phyloP scores from a whole-genome alignment of 2,888 invertebrate genomes.

The Synergus japonicus region DNA sequence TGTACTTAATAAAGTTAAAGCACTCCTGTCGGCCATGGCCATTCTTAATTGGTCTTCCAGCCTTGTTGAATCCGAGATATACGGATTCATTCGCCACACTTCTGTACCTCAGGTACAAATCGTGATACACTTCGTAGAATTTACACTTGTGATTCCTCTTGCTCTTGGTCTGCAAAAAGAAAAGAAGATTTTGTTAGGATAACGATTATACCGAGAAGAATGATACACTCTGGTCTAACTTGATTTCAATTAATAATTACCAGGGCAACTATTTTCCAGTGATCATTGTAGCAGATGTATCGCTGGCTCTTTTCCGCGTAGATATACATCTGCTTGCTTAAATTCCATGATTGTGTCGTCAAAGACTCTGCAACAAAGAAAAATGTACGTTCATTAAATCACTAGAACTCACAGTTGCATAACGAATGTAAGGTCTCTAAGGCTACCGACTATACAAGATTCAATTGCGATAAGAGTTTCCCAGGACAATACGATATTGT shows the following conservation, averaged over 20 bases:
- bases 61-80: slow-evolving; percentile 83
- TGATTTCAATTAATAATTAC: slow-evolving; percentile 74
- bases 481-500: neutral
- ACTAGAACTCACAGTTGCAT: neutral
- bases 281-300: slow-evolving; percentile 87
- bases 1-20: slow-evolving; percentile 82
- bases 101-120: slow-evolving; percentile 83
- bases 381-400: slow-evolving; percentile 1
- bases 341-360: slow-evolving; percentile 82
- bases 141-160: slow-evolving; percentile 81
- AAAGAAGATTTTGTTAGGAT: neutral
- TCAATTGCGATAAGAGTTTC: neutral
- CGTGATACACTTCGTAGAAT: slow-evolving; percentile 83
- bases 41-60: slow-evolving; percentile 80
- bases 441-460: neutral
- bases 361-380: slow-evolving; percentile 82
- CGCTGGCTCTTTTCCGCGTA: slow-evolving; percentile 85
- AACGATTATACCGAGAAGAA: no score
- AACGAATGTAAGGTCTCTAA: neutral
- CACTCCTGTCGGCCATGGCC: slow-evolving; percentile 79
- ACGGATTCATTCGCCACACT: slow-evolving; percentile 81
- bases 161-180: slow-evolving; percentile 80
- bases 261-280: slow-evolving; percentile 86
- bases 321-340: slow-evolving; percentile 82
- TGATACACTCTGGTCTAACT: no score